A percentile compares a stretch with the other conserved stretches of the same genome.
These are phyloP conservation scores for Endotricha flammealis DNA, from an alignment of 2,888 invertebrate genomes.

Conservation along the genomic window DNA sequence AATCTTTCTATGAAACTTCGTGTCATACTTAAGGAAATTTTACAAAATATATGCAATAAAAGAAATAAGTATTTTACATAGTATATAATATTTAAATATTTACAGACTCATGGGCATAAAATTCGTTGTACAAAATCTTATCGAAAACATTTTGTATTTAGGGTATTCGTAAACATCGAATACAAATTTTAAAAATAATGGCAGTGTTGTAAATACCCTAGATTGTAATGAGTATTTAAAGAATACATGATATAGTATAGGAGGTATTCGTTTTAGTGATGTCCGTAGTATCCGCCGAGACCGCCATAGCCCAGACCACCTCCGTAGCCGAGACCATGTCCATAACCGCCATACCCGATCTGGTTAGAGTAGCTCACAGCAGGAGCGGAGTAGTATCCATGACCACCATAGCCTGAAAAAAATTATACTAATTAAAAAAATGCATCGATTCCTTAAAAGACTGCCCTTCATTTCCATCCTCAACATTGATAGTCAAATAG, in stretches of 20 bases:
- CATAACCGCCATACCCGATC: slow-evolving; percentile 28
- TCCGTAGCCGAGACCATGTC: slow-evolving; percentile 38
- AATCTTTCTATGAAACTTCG: no score
- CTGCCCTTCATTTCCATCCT: no score
- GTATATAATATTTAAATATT: slow-evolving; percentile 45
- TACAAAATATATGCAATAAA: no score
- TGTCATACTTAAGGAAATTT: no score
- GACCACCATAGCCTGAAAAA: slow-evolving; percentile 30
- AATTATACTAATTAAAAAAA: background rate
- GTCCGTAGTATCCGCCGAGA: slow-evolving; percentile 29
- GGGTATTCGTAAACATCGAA: slow-evolving; percentile 1
- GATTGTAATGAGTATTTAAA: slow-evolving; percentile 26
- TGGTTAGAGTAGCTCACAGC: slow-evolving; percentile 18
- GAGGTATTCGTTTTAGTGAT: slow-evolving; percentile 35
- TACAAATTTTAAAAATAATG: slow-evolving; percentile 15
- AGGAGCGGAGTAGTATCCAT: slow-evolving; percentile 25
- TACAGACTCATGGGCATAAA: slow-evolving; percentile 38
- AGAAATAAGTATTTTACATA: slow-evolving; percentile 11
- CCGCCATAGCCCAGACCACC: slow-evolving; percentile 29
- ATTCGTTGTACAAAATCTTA: slow-evolving; percentile 35
- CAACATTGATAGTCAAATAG: no score
- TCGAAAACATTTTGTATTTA: slow-evolving; percentile 1
- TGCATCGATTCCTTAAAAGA: no score
- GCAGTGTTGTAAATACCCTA: slow-evolving; percentile 19
- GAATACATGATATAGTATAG: slow-evolving; percentile 11